Base-by-base conservation (phyloP, 2,113 vertebrate genomes). In the Gnathonemus longibarbis region DNA sequence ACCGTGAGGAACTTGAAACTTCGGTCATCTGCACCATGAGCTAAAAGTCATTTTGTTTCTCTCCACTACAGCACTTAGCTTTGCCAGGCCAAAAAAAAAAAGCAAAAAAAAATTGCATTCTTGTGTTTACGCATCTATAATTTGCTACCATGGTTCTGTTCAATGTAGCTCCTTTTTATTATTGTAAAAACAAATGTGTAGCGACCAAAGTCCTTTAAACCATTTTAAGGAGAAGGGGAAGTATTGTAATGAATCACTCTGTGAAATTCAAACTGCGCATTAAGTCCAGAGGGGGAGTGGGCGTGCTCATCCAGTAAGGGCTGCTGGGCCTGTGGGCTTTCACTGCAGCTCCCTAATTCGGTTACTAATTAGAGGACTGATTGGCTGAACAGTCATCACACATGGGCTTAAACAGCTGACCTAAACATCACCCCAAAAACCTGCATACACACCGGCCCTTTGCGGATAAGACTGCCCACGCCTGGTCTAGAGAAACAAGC, bases 41-140 rank as follows among this genome's bases (percentile, higher is more conserved):
- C 45, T 45, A 6, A 83, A 35, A 8, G 80, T 48, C 42, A n/a
- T 84, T 84, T 48, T 1, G 24, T 84, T 84, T 39, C 39, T 84
- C 39, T 84, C 42, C 15, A 39, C 21, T 84, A n/a, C 83, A 84
- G 83, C 83, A 84, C 83, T 84, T 84, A 84, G 19, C 83, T 84
- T 84, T 84, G 83, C 83, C 83, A 48, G 83, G 46, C 39, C 3
- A 24, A 46, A 48, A 84, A 10, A 19, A 45, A 42, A 83, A 70
- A 15, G 13, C 13, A 31, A 70, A 27, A 77, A 39, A 7, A 42
- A 42, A 42, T 31, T 27, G 62, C 62, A 42, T 83, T 45, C 77
- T 21, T 83, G 35, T 45, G 35, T 83, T 83, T 45, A 83, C 42
- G 7, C 15, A 83, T 83, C 39, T 42, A 24, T 83, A 24, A 19